These are phyloP conservation scores for Papilio demoleus DNA, from an alignment of 2,888 invertebrate genomes.

Conservation along the genomic window DNA sequence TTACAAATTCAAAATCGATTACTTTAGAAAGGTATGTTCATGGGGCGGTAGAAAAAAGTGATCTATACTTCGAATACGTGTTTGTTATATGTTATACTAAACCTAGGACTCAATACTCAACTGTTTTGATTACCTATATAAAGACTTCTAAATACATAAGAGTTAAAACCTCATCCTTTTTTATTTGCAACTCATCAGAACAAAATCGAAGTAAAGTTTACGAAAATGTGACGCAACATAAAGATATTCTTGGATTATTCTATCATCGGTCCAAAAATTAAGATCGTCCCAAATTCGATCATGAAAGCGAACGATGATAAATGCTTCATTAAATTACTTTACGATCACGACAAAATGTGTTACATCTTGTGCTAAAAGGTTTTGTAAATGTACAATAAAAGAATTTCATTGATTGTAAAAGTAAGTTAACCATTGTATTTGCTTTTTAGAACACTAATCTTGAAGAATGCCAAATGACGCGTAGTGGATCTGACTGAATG, in stretches of 20 bases:
- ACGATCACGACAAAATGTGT: not conserved
- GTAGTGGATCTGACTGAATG: too few relatives aligned
- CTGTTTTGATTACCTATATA: too few relatives aligned
- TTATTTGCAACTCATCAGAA: not conserved
- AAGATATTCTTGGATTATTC: slow-evolving; percentile 24
- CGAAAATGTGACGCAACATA: slow-evolving; percentile 14
- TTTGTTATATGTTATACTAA: too few relatives aligned
- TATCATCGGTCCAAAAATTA: slow-evolving; percentile 12
- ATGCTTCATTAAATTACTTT: slow-evolving; percentile 18
- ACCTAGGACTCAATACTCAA: too few relatives aligned
- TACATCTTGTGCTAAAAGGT: slow-evolving; percentile 17
- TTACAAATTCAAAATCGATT: too few relatives aligned
- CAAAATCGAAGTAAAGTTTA: slow-evolving; percentile 4
- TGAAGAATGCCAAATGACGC: too few relatives aligned
- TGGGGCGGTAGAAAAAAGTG: too few relatives aligned
- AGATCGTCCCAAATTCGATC: slow-evolving; percentile 20
- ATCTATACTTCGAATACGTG: too few relatives aligned
- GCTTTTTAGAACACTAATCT: too few relatives aligned
- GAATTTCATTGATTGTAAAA: not conserved
- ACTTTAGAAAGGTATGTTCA: too few relatives aligned
- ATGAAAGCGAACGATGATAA: slow-evolving; percentile 26
- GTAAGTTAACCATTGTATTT: too few relatives aligned
- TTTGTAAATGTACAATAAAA: not conserved
- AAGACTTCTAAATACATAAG: too few relatives aligned
- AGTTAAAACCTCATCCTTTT: not conserved